Conservation (phyloP, 2,888 invertebrate genomes). For the Psylliodes chrysocephalus region DNA sequence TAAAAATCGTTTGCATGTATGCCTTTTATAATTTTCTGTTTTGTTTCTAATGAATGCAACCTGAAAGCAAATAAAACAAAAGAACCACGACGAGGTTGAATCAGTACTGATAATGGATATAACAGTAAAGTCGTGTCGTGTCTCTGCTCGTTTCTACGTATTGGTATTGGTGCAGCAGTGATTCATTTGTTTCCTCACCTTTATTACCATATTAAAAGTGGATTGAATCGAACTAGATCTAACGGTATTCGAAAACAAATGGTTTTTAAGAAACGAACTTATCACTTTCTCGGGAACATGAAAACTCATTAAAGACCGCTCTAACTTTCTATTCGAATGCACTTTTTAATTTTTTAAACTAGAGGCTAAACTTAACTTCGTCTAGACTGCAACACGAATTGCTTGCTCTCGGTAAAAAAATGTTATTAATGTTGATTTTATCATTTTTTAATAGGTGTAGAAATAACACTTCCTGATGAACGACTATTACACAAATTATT, state of each 20-base stretch:
- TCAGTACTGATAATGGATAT: conserved; percentile 5
- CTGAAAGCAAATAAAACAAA: conserved; percentile 3
- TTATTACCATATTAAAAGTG: conserved; percentile 18
- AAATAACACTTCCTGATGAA: no score
- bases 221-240: conserved; percentile 12
- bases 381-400: no score
- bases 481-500: no score
- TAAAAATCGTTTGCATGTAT: no score
- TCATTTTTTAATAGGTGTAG: no score
- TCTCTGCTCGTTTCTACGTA: not conserved
- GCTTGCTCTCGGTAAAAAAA: no score
- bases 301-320: conserved; percentile 11
- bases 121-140: conserved; percentile 8
- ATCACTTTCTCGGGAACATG: conserved; percentile 12
- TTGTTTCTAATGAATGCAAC: not conserved
- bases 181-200: conserved; percentile 12
- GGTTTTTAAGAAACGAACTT: conserved; percentile 9
- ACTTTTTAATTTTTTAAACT: not conserved
- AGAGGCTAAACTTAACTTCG: not conserved
- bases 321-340: conserved; percentile 6
- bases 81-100: conserved; percentile 6
- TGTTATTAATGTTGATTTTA: no score
- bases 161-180: not conserved
- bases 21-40: not conserved
- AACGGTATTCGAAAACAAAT: conserved; percentile 8